These are phyloP conservation scores for Campylomormyrus tamandua DNA, from an alignment of 2,113 vertebrate genomes.

Conservation along the genomic window DNA sequence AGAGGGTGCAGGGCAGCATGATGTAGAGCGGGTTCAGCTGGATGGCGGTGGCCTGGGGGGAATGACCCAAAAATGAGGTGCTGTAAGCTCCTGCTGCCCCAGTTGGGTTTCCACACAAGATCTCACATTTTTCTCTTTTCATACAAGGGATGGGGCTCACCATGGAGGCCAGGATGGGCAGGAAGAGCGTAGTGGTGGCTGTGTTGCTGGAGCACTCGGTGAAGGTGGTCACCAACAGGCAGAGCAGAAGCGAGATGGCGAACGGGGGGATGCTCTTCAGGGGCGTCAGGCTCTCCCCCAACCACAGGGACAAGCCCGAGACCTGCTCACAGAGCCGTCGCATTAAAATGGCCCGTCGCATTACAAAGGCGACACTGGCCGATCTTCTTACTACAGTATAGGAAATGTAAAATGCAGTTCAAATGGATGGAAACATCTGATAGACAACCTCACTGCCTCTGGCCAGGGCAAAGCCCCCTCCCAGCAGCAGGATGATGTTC, in stretches of 20 bases:
- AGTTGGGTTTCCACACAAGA: background rate
- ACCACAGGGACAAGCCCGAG: constrained; percentile 63
- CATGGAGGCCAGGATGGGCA: constrained; percentile 75
- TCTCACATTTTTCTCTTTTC: background rate
- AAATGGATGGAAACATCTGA: background rate
- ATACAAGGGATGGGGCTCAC: constrained; percentile 46
- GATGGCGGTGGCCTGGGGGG: constrained; percentile 60
- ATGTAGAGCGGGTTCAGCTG: constrained; percentile 67
- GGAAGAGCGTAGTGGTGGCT: constrained; percentile 71
- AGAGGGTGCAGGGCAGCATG: constrained; percentile 70
- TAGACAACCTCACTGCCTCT: constrained; percentile 71
- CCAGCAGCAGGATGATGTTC: constrained; percentile 73
- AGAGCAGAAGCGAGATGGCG: constrained; percentile 55
- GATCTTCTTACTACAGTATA: background rate
- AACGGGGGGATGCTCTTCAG: constrained; percentile 52
- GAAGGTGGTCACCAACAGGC: constrained; percentile 61
- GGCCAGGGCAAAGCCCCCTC: constrained; percentile 75
- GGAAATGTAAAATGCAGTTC: background rate
- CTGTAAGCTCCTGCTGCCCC: background rate
- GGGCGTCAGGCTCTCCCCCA: constrained; percentile 61
- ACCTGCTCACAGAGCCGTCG: constrained; percentile 38
- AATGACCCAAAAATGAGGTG: background rate
- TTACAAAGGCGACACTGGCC: background rate
- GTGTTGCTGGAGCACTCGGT: constrained; percentile 74
- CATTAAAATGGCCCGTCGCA: background rate